These are phyloP conservation scores for Epinotia brunnichana DNA, from an alignment of 2,888 invertebrate species.

Conservation along the genomic window DNA sequence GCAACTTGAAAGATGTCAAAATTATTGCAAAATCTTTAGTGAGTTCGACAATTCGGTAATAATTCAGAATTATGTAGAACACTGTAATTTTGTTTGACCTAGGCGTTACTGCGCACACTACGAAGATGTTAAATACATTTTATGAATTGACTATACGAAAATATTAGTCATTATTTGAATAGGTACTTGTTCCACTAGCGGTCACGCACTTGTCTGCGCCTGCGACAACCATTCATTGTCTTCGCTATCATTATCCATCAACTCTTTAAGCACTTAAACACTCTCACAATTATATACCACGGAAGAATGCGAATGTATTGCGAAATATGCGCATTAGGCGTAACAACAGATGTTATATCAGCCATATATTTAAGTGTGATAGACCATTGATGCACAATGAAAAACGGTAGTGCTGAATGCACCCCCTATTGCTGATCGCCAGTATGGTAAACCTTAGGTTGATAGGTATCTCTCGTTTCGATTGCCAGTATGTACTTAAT, in stretches of 20 bases:
- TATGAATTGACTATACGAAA: background rate
- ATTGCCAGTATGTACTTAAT: background rate
- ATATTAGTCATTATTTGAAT: background rate
- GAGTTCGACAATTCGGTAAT: background rate
- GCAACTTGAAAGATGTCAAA: background rate
- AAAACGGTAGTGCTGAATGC: background rate
- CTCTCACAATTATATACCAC: conserved; percentile 16
- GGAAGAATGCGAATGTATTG: conserved; percentile 7
- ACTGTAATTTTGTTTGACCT: background rate
- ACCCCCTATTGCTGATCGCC: background rate
- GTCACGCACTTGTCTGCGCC: conserved; percentile 11
- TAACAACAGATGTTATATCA: background rate
- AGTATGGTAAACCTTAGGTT: background rate
- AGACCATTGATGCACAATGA: background rate
- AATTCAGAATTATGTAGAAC: background rate
- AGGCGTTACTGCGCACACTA: background rate
- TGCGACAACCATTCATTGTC: conserved; percentile 21
- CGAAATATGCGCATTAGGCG: background rate
- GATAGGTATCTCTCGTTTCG: background rate
- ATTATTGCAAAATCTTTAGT: background rate
- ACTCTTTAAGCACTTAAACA: conserved; percentile 21
- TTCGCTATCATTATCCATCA: conserved; percentile 20
- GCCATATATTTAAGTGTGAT: background rate
- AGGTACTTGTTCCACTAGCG: background rate
- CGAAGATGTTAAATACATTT: background rate